Base-by-base conservation (phyloP, 2,113 vertebrate species). In the Dolichallabes microphthalmus region DNA sequence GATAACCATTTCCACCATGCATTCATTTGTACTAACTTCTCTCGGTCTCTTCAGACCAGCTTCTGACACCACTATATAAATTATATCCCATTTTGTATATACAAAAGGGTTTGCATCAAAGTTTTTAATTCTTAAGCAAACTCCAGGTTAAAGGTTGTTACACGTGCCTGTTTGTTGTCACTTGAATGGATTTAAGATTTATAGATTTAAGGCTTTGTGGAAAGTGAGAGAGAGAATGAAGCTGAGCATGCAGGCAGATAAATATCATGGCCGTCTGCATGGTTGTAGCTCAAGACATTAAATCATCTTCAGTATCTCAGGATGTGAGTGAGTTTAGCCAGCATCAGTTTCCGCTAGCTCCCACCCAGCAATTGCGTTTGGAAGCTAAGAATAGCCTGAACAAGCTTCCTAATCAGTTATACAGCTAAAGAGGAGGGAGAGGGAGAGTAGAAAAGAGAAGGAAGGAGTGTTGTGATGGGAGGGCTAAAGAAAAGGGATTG, bases 401-500 rank as follows among this genome's bases (percentile, higher is more conserved):
- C 83, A 39, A 27, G 3, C 74, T 91, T 85, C 81, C 93, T 92
- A 94, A 93, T 92, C 92, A 92, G 90, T 93, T 93, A 82, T 64
- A 35, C 80, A 87, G 82, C 63, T 76, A 81, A 85, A 86, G 84
- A 22, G 90, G 87, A 87, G 83, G 89, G 85, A 71, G 58, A 19
- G 25, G 35, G 77, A 71, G 89, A 30, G 73, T 87, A 82, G 90
- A 87, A 87, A 84, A 89, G 87, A 77, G 87, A 84, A 88, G 87
- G 75, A 66, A n/a, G n/a, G 60, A 80, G 60, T 74, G 89, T 83
- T 91, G 88, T 92, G 93, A 95, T 90, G 89, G 94, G 92, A 94
- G 95, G 94, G 95, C 87, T 89, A 89, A 87, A 83, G 84, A 91
- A 93, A 94, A 89, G 91, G 92, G 95, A 93, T 90, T 87, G 89